These are phyloP conservation scores for Phytoseiulus persimilis DNA, from an alignment of 2,888 invertebrate species.

Conservation along the genomic window DNA sequence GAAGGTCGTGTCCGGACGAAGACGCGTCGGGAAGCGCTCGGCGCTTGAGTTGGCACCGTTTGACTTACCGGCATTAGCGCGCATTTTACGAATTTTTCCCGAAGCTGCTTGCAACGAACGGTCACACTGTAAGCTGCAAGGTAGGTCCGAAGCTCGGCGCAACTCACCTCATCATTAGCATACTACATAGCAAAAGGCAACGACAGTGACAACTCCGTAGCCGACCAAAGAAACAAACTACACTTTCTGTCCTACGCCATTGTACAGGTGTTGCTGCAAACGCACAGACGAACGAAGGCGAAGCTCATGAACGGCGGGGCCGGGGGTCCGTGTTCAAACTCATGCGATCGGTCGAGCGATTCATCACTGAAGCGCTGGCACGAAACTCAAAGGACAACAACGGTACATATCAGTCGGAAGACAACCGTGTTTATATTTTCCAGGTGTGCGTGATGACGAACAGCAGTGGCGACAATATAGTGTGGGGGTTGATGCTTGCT, in stretches of 20 bases:
- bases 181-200: neutral
- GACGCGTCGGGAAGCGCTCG: slow-evolving; percentile 15
- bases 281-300: neutral
- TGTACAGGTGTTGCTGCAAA: neutral
- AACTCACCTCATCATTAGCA: neutral
- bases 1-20: slow-evolving; percentile 41
- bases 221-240: neutral
- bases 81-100: neutral
- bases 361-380: neutral
- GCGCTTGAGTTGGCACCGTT: neutral
- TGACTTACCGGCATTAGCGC: slow-evolving; percentile 35
- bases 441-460: slow-evolving; percentile 5
- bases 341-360: neutral
- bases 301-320: neutral
- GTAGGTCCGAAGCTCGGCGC: neutral
- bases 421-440: slow-evolving; percentile 5
- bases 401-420: neutral
- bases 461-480: slow-evolving; percentile 5
- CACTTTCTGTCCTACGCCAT: too few species aligned
- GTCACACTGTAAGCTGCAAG: neutral
- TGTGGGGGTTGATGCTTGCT: neutral
- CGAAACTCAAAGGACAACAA: neutral
- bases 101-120: slow-evolving; percentile 5
- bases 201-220: neutral
- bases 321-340: neutral